These are phyloP conservation scores for Leptocoma aspasia DNA, from an alignment of 2,113 vertebrate species.

Conservation along the genomic window DNA sequence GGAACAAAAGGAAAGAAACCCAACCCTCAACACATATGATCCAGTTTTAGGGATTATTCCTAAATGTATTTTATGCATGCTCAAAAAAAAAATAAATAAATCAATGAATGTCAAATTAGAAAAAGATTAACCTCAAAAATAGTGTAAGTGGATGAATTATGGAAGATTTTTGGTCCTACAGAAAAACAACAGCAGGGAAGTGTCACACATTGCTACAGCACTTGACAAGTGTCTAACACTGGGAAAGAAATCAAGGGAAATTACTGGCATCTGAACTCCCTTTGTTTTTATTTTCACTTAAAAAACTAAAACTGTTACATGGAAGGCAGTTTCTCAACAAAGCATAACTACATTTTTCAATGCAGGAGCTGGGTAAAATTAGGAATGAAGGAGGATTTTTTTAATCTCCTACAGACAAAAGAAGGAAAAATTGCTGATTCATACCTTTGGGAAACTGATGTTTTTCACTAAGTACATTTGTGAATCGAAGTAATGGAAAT, in stretches of 20 bases:
- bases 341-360: background rate
- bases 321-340: background rate
- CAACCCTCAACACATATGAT: background rate
- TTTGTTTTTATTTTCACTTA: background rate
- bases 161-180: background rate
- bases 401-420: background rate
- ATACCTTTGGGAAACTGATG: background rate
- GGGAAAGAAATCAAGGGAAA: background rate
- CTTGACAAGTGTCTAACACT: background rate
- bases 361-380: background rate
- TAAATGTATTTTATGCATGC: background rate
- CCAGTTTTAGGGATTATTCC: background rate
- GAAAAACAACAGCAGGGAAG: background rate
- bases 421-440: background rate
- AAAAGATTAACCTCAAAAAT: background rate
- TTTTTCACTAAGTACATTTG: background rate
- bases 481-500: background rate
- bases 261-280: background rate
- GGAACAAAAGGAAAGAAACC: background rate
- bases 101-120: background rate
- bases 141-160: background rate
- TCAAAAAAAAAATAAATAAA: background rate
- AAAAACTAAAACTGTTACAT: background rate
- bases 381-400: background rate
- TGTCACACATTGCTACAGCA: background rate